Conservation (phyloP, 2,797 vertebrate genomes). For the Danio choprae region DNA sequence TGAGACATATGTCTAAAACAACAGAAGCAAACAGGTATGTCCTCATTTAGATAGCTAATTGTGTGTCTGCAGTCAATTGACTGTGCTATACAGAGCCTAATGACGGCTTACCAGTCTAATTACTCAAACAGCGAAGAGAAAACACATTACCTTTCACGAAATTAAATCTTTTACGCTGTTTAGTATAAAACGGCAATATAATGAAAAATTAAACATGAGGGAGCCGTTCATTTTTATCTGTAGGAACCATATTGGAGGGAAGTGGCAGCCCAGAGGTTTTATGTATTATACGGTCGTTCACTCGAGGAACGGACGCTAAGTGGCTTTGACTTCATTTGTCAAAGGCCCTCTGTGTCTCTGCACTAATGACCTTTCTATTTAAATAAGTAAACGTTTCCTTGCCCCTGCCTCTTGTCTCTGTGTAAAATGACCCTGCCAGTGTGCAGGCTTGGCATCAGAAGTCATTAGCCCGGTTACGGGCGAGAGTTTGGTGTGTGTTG, state of each 20-base stretch:
- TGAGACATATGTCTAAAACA: conserved; percentile 2
- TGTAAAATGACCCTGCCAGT: conserved; percentile 60
- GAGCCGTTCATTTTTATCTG: conserved; percentile 36
- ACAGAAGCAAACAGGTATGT: not conserved
- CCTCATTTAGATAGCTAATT: conserved; percentile 17
- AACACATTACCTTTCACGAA: conserved; percentile 21
- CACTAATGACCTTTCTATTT: conserved; percentile 74
- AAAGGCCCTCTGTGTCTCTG: conserved; percentile 65
- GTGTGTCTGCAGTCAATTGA: not conserved
- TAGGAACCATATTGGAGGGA: conserved; percentile 28
- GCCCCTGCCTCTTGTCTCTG: conserved; percentile 48
- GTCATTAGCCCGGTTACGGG: conserved; percentile 41
- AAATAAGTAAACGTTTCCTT: conserved; percentile 69
- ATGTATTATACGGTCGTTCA: conserved; percentile 54
- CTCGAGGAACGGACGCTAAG: conserved; percentile 67
- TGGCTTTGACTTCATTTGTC: conserved; percentile 74
- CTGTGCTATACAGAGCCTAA: conserved; percentile 19
- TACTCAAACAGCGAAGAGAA: conserved; percentile 39
- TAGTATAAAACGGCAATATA: conserved; percentile 42
- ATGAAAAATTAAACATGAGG: conserved; percentile 42
- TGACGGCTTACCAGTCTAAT: conserved; percentile 36
- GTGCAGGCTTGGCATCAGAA: conserved; percentile 46
- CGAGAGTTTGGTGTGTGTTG: conserved; percentile 43
- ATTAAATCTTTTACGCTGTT: conserved; percentile 31
- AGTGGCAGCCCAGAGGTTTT: conserved; percentile 8